Base-by-base conservation (phyloP, 64 coral and sea anemone species). In the Montipora capricornis region DNA sequence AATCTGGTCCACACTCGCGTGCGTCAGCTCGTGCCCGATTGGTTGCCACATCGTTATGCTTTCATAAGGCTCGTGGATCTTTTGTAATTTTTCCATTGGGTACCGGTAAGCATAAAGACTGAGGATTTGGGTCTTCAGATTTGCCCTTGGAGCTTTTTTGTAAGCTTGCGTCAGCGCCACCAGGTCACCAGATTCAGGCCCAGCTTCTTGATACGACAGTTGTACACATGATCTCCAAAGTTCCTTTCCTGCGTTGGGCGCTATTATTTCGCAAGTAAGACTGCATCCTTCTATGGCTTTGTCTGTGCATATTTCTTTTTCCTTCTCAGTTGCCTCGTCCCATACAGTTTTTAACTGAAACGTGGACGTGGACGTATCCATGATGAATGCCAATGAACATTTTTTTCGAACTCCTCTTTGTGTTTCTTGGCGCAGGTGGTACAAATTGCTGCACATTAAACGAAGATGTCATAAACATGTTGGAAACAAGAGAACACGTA, bases 331-430 rank as follows among this genome's bases (percentile, higher is more conserved):
- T 22, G 78, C 44, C 24, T 94, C 87, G 22, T 84, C 52, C 93
- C 93, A 94, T 6, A 9, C 83, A 11, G 79, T 52, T 16, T 89
- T 76, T 61, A 94, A 62, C 15, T 94, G 93, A 90, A 94, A 94
- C 16, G 78, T 89, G n/a, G n/a, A n/a, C n/a, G 83, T 10, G 87
- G 79, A 47, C 68, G 1, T 29, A 29, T 29, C 29, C 29, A 29
- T 29, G 29, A 29, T 29, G 29, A 29, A 29, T 29, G 4, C 17
- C 17, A 71, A 20, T 22, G 17, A 20, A 22, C 17, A 71, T 71
- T n/a, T 22, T 71, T 15, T 71, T 71, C 17, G n/a, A 6, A 71
- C 8, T 24, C 4, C 8, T 71, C 17, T 71, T 71, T 71, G 17
- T 71, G 68, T 71, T 71, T 71, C 68, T 71, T 64, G 13, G 5